phyloP scores from a whole-genome alignment of 2,797 vertebrate species.

The Poecilia velifera region DNA sequence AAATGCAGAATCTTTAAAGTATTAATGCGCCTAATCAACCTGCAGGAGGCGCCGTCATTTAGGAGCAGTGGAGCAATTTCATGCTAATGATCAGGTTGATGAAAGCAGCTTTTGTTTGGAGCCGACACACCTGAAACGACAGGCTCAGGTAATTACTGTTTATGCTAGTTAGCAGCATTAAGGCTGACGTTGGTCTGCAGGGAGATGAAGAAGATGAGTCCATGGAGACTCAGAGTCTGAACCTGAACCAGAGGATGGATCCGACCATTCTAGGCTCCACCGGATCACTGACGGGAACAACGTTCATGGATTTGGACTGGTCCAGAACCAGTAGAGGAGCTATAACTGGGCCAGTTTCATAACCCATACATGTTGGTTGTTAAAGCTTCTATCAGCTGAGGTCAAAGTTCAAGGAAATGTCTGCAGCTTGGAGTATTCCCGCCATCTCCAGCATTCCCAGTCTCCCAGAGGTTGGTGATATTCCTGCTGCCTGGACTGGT shows the following conservation, averaged over 20 bases:
- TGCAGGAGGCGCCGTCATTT: neutral
- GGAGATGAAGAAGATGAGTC: neutral
- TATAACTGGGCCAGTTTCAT: too few species aligned
- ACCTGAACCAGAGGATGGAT: neutral
- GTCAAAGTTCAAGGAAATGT: neutral
- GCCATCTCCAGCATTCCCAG: neutral
- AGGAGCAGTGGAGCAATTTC: neutral
- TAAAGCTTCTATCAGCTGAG: too few species aligned
- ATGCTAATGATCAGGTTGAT: slow-evolving; percentile 36
- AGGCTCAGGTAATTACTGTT: slow-evolving; percentile 36
- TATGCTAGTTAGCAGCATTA: slow-evolving; percentile 42
- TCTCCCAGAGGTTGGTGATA: neutral
- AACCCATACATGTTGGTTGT: too few species aligned
- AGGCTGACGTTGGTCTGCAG: slow-evolving; percentile 5
- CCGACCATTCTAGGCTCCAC: neutral
- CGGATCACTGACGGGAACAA: neutral
- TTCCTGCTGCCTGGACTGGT: slow-evolving; percentile 48
- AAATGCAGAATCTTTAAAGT: neutral
- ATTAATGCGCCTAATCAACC: neutral
- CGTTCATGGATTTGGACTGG: neutral
- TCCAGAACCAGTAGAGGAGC: neutral
- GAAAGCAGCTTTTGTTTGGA: neutral
- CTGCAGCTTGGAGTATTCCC: neutral
- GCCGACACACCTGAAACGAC: slow-evolving; percentile 29
- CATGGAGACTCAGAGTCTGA: neutral